Evolutionary conservation across 2,113 vertebrate species (phyloP), one percentile per base, ranked within the genome.

Genomic region (Carassius gibelio): DNA sequence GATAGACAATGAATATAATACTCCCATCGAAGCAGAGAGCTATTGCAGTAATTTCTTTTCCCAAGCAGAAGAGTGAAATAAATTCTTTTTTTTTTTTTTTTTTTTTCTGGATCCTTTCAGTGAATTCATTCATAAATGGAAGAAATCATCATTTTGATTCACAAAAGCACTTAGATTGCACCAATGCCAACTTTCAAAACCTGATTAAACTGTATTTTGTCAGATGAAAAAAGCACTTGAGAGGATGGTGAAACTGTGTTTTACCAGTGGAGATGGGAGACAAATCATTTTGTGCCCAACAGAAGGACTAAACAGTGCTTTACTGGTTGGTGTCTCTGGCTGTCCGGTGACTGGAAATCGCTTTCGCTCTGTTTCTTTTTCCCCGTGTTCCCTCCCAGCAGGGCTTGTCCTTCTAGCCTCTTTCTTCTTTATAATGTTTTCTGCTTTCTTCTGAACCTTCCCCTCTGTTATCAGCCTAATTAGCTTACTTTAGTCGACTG

Each of bases 391-490:
- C 21, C 26, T 77, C 50, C 75, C 50, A 77, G 75, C 68, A 57
- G 68, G 69, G 64, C 76, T 81, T 69, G 36, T 8, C 75, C 42
- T 84, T 84, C 66, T 50, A 62, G 81, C 48, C 76, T 87, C 69
- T 34, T 59, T 79, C 74, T 23, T 5, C 6, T 75, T 23, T 55
- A 4, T 9, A 55, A 30, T 80, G 69, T 77, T 30, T 80, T 90
- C 42, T 90, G 85, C 81, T 89, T 82, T 88, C 82, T 66, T 74
- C 76, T 81, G 69, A 68, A 26, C 64, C 79, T 57, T 88, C 78
- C 57, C 59, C 75, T 84, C 78, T 57, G 59, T 82, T 23, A 38
- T 82, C 72, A 86, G 74, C 87, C 87, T 90, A 89, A 91, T 90
- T 93, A 86, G 89, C 74, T 76, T 76, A 87, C 87, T 81, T 77